A percentile compares a stretch with the other conserved stretches of the same genome.
Evolutionary conservation across 2,888 invertebrate species (phyloP).

Genomic region (Lasioglossum lativentre): DNA sequence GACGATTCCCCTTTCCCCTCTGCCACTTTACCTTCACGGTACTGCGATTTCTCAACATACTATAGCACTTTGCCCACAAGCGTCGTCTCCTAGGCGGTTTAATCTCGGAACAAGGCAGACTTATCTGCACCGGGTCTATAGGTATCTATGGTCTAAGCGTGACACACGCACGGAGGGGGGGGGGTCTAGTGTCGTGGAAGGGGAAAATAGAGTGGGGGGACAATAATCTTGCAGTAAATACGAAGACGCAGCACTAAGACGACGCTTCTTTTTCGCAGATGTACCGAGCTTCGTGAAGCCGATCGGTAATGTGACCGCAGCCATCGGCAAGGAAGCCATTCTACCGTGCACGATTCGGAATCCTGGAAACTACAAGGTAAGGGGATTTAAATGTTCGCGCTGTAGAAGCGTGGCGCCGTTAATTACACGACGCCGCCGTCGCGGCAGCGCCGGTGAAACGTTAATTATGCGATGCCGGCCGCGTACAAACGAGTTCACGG

Average conservation of each 20-base stretch:
- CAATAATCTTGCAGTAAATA: no score
- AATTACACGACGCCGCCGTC: constrained; percentile 53
- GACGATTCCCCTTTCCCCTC: no score
- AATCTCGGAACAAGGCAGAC: no score
- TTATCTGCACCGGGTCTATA: no score
- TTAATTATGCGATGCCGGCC: neutral
- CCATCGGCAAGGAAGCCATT: constrained; percentile 90
- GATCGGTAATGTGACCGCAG: constrained; percentile 91
- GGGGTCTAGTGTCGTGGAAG: no score
- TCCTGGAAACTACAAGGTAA: constrained; percentile 91
- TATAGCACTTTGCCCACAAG: no score
- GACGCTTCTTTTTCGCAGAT: constrained; percentile 69
- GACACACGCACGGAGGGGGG: no score
- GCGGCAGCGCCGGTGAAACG: constrained; percentile 15
- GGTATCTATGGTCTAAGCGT: no score
- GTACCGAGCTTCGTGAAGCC: constrained; percentile 89
- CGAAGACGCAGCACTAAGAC: neutral
- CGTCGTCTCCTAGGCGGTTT: no score
- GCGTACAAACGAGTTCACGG: constrained; percentile 40
- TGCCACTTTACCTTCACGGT: no score
- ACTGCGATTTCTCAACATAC: no score
- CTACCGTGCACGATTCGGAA: constrained; percentile 91
- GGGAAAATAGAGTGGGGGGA: no score
- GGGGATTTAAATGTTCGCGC: constrained; percentile 49
- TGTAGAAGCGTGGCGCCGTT: constrained; percentile 39